phyloP scores from a whole-genome alignment of 1,140 invertebrate species.

The Heliothis virescens region DNA sequence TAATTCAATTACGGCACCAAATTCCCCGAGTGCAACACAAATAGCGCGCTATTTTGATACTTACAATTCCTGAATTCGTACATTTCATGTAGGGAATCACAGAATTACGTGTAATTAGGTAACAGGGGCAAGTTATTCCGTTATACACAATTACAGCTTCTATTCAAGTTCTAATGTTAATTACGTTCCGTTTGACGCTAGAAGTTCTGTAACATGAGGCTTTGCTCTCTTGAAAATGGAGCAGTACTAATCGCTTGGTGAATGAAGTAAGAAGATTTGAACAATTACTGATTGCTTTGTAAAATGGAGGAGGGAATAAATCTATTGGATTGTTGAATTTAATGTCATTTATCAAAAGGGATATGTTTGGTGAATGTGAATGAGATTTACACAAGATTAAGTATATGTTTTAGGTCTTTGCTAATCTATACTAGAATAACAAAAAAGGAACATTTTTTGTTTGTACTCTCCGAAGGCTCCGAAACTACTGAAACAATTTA shows the following conservation, averaged over 20 bases:
- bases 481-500: too few species aligned
- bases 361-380: too few species aligned
- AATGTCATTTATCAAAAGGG: too few species aligned
- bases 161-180: slow-evolving; percentile 22
- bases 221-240: background rate
- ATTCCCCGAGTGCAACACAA: background rate
- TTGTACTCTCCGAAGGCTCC: too few species aligned
- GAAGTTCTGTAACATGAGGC: background rate
- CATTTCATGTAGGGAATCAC: slow-evolving; percentile 3
- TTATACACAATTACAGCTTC: slow-evolving; percentile 11
- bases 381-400: too few species aligned
- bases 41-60: background rate
- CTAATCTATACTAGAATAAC: too few species aligned
- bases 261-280: too few species aligned
- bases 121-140: slow-evolving; percentile 19
- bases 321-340: too few species aligned
- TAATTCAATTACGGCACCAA: background rate
- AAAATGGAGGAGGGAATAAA: too few species aligned
- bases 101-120: slow-evolving; percentile 22
- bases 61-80: background rate
- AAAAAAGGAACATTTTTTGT: too few species aligned
- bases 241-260: background rate
- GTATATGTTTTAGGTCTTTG: too few species aligned
- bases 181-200: slow-evolving; percentile 5
- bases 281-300: too few species aligned